Percentiles rank a stretch among this genome's conserved stretches.
phyloP scores from a whole-genome alignment of 2,113 vertebrate species.

The Silurus asotus region DNA sequence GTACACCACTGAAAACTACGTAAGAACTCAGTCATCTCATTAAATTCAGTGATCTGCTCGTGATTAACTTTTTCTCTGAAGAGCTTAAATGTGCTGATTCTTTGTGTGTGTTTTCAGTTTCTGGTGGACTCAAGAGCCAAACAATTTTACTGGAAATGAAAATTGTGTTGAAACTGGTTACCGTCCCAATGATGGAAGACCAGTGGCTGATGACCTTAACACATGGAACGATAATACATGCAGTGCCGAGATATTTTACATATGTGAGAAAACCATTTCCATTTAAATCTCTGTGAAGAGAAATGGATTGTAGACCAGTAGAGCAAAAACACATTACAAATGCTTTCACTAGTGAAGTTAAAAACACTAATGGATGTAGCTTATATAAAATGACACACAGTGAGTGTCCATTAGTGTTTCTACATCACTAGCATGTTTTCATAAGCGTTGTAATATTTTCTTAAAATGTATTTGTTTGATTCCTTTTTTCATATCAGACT shows the following conservation, averaged over 20 bases:
- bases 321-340: not conserved
- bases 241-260: rapidly evolving
- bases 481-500: not conserved
- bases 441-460: not conserved
- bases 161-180: slow-evolving; percentile 13
- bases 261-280: slow-evolving; percentile 5
- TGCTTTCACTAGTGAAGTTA: not conserved
- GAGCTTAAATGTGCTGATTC: not conserved
- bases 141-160: not conserved
- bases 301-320: not conserved
- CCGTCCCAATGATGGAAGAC: not conserved
- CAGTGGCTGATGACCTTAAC: not conserved
- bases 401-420: not conserved
- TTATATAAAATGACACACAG: too few relatives aligned
- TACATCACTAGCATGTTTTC: not conserved
- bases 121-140: slow-evolving; percentile 11
- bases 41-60: not conserved
- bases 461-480: not conserved
- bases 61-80: not conserved
- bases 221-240: slow-evolving; percentile 31
- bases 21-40: not conserved
- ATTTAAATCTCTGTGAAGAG: not conserved
- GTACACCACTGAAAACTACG: not conserved
- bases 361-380: not conserved
- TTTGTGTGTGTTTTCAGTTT: slow-evolving; percentile 1